These are phyloP conservation scores for Himalopsyche kuldschensis DNA, from an alignment of 2,888 invertebrate species.

Conservation along the genomic window DNA sequence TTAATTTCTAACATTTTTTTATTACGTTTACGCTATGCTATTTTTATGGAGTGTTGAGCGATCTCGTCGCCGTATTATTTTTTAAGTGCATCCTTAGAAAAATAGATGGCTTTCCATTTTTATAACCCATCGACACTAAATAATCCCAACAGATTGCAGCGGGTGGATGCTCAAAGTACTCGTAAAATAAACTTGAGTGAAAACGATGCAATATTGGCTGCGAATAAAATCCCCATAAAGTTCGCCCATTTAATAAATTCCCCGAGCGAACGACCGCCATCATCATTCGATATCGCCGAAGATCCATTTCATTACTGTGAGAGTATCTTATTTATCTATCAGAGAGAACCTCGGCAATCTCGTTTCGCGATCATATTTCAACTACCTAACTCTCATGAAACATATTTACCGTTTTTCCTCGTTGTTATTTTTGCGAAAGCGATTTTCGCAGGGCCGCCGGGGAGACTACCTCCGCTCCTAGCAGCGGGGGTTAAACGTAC, in stretches of 20 bases:
- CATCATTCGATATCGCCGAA: background rate
- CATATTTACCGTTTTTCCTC: background rate
- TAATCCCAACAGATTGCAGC: background rate
- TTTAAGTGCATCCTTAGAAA: background rate
- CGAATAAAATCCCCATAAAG: background rate
- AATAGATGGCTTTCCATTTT: background rate
- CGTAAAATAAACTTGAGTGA: background rate
- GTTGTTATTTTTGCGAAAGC: background rate
- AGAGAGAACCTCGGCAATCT: background rate
- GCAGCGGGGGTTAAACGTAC: background rate
- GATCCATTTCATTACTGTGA: background rate
- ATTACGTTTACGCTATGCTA: too few relatives aligned
- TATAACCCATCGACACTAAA: background rate
- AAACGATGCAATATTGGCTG: background rate
- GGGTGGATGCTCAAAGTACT: background rate
- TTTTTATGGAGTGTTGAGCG: too few relatives aligned
- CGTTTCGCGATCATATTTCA: background rate
- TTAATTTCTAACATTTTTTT: too few relatives aligned
- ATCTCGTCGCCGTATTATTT: background rate
- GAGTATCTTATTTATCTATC: background rate
- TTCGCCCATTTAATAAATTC: background rate
- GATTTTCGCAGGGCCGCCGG: background rate
- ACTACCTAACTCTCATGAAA: background rate
- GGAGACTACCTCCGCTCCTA: background rate
- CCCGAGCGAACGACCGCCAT: background rate